These are phyloP conservation scores for Euproctis similis DNA, from an alignment of 2,888 invertebrate species.

Conservation along the genomic window DNA sequence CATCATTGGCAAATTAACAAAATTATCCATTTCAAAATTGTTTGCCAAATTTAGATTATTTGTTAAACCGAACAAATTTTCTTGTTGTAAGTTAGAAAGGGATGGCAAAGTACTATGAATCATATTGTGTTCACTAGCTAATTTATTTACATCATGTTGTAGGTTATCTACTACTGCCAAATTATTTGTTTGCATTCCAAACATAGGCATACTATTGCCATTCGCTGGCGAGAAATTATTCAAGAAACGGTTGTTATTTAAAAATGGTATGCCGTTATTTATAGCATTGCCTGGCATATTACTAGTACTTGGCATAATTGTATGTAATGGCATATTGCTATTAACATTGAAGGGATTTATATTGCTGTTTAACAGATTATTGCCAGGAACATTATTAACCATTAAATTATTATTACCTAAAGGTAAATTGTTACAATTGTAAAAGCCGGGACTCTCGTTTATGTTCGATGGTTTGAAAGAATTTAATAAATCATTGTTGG, in stretches of 20 bases:
- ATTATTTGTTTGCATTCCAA: not conserved
- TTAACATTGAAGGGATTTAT: conserved; percentile 4
- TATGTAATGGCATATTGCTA: conserved; percentile 8
- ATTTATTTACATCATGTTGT: conserved; percentile 4
- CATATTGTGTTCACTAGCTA: conserved; percentile 1
- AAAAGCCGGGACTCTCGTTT: conserved; percentile 1
- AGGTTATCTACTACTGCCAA: conserved; percentile 5
- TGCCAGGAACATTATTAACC: not conserved
- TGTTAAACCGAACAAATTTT: conserved; percentile 1
- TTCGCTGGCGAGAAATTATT: not conserved
- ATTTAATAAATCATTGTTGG: not conserved
- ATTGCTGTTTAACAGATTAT: conserved; percentile 4
- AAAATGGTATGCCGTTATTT: conserved; percentile 1
- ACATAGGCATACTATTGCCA: not conserved
- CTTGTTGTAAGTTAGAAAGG: conserved; percentile 2
- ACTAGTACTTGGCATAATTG: conserved; percentile 4
- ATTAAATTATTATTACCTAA: not conserved
- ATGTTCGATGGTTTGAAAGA: not conserved
- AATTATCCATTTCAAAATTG: conserved; percentile 12
- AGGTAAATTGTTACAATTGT: conserved; percentile 1
- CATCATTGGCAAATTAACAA: conserved; percentile 29
- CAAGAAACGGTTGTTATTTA: conserved; percentile 1
- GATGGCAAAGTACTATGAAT: not conserved
- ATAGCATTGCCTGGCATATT: conserved; percentile 2
- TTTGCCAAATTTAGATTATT: conserved; percentile 10